These are phyloP conservation scores for Rhagoletis pomonella DNA, from an alignment of 1,140 invertebrate genomes.

Conservation along the genomic window DNA sequence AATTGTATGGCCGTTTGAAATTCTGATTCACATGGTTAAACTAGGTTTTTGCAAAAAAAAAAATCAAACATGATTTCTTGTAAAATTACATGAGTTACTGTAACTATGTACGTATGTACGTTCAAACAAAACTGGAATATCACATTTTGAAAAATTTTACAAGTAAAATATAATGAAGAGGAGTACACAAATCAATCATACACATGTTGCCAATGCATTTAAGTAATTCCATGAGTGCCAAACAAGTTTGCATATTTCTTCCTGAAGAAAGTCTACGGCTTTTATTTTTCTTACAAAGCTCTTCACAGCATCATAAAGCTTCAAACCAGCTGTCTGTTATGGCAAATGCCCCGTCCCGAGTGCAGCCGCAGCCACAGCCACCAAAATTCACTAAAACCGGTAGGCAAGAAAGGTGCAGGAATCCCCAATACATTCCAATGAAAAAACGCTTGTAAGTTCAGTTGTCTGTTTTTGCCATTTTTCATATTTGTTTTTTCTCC, in stretches of 20 bases:
- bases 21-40: no score
- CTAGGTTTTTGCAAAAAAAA: no score
- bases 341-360: neutral
- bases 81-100: no score
- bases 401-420: neutral
- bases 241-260: neutral
- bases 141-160: no score
- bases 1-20: no score
- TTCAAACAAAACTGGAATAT: no score
- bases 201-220: no score
- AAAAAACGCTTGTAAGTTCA: neutral
- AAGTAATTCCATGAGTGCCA: neutral
- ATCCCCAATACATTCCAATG: slow-evolving; percentile 4
- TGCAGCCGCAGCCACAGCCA: neutral
- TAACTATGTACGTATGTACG: no score
- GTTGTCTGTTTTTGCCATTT: neutral
- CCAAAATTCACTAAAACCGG: neutral
- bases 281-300: neutral
- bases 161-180: no score
- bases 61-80: no score
- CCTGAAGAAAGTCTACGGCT: neutral
- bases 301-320: neutral
- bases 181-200: no score
- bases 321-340: neutral
- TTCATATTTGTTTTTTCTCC: neutral